These are phyloP conservation scores for Notolabrus celidotus DNA, from an alignment of 2,797 vertebrate species.

Conservation along the genomic window DNA sequence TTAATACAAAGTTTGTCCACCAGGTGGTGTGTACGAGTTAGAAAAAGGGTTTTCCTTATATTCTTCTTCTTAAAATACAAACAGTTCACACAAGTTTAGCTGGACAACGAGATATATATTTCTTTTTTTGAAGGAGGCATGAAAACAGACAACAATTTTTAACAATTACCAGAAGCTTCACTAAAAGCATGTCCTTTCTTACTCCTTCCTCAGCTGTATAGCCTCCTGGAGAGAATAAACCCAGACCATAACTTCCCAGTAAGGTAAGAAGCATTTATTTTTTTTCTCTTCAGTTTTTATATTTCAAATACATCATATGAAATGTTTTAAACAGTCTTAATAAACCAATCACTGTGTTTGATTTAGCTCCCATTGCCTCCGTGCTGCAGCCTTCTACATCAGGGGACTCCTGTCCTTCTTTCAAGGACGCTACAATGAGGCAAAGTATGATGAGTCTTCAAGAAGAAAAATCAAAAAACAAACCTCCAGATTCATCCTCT, in stretches of 20 bases:
- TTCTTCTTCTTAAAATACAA: neutral
- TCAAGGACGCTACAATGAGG: constrained; percentile 98
- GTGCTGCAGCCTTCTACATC: constrained; percentile 98
- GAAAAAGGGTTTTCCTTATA: neutral
- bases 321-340: neutral
- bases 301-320: neutral
- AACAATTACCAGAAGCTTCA: neutral
- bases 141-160: neutral
- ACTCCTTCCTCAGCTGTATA: constrained; percentile 88
- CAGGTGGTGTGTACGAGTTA: constrained; percentile 25
- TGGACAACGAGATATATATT: no score
- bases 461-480: neutral
- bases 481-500: neutral
- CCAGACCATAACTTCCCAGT: constrained; percentile 98
- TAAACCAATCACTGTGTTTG: neutral
- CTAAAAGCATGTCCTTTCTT: constrained; percentile 1
- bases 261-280: constrained; percentile 83
- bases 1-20: constrained; percentile 46
- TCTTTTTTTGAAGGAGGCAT: neutral
- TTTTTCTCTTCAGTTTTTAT: neutral
- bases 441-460: constrained; percentile 87
- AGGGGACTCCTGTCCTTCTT: constrained; percentile 98
- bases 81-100: neutral
- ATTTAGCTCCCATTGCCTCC: constrained; percentile 93
- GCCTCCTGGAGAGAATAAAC: constrained; percentile 96